Evolutionary conservation across 2,797 vertebrate genomes (phyloP).

Genomic region (Halcyon badia): DNA sequence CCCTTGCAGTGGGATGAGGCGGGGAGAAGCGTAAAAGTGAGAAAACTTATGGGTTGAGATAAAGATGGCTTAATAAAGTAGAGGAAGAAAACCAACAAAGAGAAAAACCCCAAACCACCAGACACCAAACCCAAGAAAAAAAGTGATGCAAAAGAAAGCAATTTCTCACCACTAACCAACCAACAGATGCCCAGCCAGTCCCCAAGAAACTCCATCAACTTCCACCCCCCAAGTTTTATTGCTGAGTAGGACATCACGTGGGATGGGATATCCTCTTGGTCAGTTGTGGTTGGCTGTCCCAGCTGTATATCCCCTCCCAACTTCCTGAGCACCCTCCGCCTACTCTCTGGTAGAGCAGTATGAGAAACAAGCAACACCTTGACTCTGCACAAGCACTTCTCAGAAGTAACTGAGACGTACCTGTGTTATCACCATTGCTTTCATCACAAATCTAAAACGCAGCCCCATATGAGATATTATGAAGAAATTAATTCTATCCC

Average conservation of each 20-base stretch:
- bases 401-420: neutral
- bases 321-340: neutral
- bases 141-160: neutral
- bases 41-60: too few species aligned
- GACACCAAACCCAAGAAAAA: neutral
- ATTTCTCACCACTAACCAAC: neutral
- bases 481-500: neutral
- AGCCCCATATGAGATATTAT: neutral
- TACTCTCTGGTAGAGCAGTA: neutral
- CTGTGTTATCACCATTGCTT: neutral
- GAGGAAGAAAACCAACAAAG: too few species aligned
- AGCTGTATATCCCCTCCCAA: neutral
- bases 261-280: neutral
- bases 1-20: too few species aligned
- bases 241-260: fast-evolving
- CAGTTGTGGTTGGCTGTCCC: too few species aligned
- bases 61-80: too few species aligned
- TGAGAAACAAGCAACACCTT: neutral
- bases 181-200: neutral
- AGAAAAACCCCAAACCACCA: too few species aligned
- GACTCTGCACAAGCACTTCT: neutral
- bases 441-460: too few species aligned
- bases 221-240: neutral
- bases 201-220: fast-evolving
- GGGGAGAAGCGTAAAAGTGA: too few species aligned